Evolutionary conservation across 2,797 vertebrate species (phyloP).

Genomic region (Cirrhinus molitorella): DNA sequence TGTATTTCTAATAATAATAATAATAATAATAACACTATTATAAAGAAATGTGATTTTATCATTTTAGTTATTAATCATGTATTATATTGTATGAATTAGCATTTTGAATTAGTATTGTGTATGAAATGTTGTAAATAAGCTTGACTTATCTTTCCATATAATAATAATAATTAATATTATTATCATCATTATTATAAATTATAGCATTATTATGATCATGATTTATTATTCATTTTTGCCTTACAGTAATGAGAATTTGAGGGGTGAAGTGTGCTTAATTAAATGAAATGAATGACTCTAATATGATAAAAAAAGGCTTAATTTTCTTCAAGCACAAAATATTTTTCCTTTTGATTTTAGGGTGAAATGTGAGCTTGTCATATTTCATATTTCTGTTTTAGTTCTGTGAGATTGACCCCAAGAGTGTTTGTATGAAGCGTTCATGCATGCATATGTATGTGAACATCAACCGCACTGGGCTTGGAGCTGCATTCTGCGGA

Average conservation of each 20-base stretch:
- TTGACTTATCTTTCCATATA: background rate
- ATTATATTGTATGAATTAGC: background rate
- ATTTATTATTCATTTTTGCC: background rate
- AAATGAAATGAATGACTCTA: background rate
- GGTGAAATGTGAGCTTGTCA: background rate
- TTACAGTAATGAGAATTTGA: background rate
- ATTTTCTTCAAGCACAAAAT: background rate
- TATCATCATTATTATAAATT: background rate
- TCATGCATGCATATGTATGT: constrained; percentile 3
- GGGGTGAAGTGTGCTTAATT: background rate
- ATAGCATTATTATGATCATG: background rate
- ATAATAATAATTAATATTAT: background rate
- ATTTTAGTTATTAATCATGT: background rate
- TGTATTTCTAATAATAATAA: too few species aligned
- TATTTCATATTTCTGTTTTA: background rate
- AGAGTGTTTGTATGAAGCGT: constrained; percentile 29
- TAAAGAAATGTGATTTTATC: too few species aligned
- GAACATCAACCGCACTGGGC: constrained; percentile 17
- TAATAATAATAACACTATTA: background rate
- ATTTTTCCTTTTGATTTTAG: background rate
- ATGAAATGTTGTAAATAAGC: background rate
- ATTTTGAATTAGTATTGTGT: background rate
- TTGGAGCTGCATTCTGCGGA: constrained; percentile 52
- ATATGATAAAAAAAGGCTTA: background rate
- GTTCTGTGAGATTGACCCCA: constrained; percentile 7